Evolutionary conservation across 30 jellyfish, hydroid and myxozoan genomes (phyloP).

Genomic region (Aurelia aurita complex sp. Pacific): DNA sequence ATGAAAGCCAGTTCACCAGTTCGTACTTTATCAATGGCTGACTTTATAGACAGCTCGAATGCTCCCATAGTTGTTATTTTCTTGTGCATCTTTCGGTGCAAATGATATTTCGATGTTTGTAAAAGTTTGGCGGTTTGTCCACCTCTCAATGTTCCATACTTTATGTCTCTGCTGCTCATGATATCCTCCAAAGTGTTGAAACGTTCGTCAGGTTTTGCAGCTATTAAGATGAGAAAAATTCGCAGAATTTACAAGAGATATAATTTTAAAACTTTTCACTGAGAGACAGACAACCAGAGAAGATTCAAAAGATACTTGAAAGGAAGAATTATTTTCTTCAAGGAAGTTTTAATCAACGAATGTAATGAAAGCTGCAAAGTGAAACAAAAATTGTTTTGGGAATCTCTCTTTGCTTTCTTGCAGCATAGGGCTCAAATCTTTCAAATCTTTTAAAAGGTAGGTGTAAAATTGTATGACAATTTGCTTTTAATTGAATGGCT

Average conservation of each 20-base stretch:
- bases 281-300: no score
- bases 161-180: constrained; percentile 26
- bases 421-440: no score
- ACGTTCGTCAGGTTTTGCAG: constrained; percentile 26
- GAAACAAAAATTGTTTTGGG: no score
- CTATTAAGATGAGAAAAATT: constrained; percentile 7
- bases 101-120: constrained; percentile 42
- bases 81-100: constrained; percentile 58
- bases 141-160: constrained; percentile 53
- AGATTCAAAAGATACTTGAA: no score
- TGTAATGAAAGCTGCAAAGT: no score
- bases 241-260: neutral
- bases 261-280: no score
- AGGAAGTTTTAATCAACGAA: no score
- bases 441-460: no score
- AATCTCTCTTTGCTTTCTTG: no score
- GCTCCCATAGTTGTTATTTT: constrained; percentile 17
- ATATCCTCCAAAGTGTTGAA: constrained; percentile 60
- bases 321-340: no score
- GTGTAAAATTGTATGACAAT: no score
- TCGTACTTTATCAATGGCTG: constrained; percentile 71
- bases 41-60: constrained; percentile 10
- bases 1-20: constrained; percentile 58
- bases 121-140: constrained; percentile 61
- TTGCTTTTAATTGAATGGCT: no score